Base-by-base conservation (phyloP, 2,113 vertebrate genomes). In the Oncorhynchus gorbuscha region DNA sequence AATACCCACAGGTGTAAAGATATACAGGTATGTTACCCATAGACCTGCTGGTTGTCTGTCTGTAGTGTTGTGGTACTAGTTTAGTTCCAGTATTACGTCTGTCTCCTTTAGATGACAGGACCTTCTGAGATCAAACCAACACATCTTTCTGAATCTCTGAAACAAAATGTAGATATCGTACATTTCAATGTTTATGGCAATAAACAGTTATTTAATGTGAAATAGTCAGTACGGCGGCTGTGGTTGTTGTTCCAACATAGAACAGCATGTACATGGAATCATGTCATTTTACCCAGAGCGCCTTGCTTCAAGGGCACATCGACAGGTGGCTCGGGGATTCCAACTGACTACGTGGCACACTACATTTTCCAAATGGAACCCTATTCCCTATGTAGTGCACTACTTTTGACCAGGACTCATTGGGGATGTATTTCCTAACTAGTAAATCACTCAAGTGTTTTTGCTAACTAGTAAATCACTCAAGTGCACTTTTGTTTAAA, bases 401-500 rank as follows among this genome's bases (percentile, higher is more conserved):
- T 45, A 45, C 39, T 45, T 45, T 45, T 12, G 39, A 3, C 39
- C 9, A 45, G 9, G 2, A 9, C 39, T 45, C 39, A 45, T 11
- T 45, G 39, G 39, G 9, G 9, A 12, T 3, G 9, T 9, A 12
- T 1, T 28, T 28, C 28, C 28, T 28, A 9, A 8, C 8, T 39
- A 39, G 39, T 39, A 8, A 39, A 39, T 39, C 22, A n/a, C 16
- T 7, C 18, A n/a, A n/a, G 20, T 8, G 18, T 14, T n/a, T 62
- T n/a, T 62, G 4, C 5, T 24, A 74, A 69, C 77, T 77, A 82
- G 76, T 84, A 79, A 87, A 79, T 61, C 76, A 78, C 76, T 76
- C 72, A 76, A 45, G 70, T 73, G 77, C 84, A 88, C 89, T 84
- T 84, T 86, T 84, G 39, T 62, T 76, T 76, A 83, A 72, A 76